These are phyloP conservation scores for Plotosus lineatus DNA, from an alignment of 2,113 vertebrate genomes.

Conservation along the genomic window DNA sequence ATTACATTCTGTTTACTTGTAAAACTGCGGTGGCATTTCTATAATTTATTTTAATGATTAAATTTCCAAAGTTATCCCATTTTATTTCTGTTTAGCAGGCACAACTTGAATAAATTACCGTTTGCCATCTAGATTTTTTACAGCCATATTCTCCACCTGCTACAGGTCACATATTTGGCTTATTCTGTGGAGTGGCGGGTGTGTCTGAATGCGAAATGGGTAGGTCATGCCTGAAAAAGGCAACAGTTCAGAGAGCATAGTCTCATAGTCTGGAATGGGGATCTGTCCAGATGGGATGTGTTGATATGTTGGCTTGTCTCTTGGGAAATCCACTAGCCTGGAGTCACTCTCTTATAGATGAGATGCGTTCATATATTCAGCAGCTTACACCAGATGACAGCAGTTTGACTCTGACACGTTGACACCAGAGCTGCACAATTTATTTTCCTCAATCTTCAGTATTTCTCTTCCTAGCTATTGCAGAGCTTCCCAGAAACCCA, in stretches of 20 bases:
- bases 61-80: neutral
- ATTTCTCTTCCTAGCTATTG: neutral
- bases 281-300: neutral
- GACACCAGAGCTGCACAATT: conserved; percentile 12
- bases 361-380: conserved; percentile 35
- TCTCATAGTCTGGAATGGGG: neutral
- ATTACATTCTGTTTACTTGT: neutral
- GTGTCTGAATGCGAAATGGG: conserved; percentile 45
- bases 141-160: conserved; percentile 24
- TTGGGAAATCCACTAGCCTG: conserved; percentile 6
- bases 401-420: conserved; percentile 26
- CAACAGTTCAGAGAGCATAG: conserved; percentile 2
- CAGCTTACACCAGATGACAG: neutral
- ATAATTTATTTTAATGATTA: neutral
- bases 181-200: conserved; percentile 24
- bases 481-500: neutral
- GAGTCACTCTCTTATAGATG: conserved; percentile 7
- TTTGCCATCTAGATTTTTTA: neutral
- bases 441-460: neutral
- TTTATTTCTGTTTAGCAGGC: neutral
- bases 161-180: neutral
- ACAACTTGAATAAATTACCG: neutral
- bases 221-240: neutral
- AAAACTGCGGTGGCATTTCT: neutral
- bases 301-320: neutral